Evolutionary conservation across 1,140 invertebrate genomes (phyloP).

Genomic region (Drosophila equinoxialis): DNA sequence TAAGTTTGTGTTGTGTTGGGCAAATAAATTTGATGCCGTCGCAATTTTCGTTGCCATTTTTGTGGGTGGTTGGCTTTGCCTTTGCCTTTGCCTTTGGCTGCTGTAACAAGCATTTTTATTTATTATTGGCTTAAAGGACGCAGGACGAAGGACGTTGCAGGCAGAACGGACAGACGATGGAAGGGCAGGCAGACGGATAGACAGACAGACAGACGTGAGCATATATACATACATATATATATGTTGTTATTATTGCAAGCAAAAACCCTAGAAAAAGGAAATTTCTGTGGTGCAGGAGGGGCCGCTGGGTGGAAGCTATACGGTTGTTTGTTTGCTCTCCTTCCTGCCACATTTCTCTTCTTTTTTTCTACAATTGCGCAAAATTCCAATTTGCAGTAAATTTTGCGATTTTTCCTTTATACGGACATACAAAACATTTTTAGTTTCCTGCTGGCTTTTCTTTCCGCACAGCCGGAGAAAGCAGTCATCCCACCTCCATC

Average conservation of each 20-base stretch:
- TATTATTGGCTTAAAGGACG: conserved; percentile 78
- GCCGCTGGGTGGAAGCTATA: background rate
- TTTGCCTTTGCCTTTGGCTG: background rate
- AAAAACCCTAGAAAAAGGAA: conserved; percentile 22
- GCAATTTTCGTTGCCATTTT: conserved; percentile 65
- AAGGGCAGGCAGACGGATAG: conserved; percentile 20
- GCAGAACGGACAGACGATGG: background rate
- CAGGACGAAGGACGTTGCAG: conserved; percentile 58
- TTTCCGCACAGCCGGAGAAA: conserved; percentile 15
- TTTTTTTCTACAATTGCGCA: conserved; percentile 82
- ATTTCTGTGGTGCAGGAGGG: conserved; percentile 23
- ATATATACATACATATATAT: conserved; percentile 17
- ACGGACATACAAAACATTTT: conserved; percentile 81
- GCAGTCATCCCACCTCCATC: background rate
- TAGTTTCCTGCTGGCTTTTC: conserved; percentile 78
- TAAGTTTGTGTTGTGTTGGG: conserved; percentile 60
- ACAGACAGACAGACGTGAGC: conserved; percentile 46
- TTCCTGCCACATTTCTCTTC: conserved; percentile 55
- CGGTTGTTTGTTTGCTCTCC: conserved; percentile 26
- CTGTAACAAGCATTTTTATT: conserved; percentile 77
- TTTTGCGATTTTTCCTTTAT: conserved; percentile 83
- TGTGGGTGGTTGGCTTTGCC: conserved; percentile 37
- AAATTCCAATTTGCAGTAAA: conserved; percentile 83
- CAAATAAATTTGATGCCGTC: conserved; percentile 68
- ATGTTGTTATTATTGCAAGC: conserved; percentile 72